These are phyloP conservation scores for Sitodiplosis mosellana DNA, from an alignment of 1,140 invertebrate species.

Conservation along the genomic window DNA sequence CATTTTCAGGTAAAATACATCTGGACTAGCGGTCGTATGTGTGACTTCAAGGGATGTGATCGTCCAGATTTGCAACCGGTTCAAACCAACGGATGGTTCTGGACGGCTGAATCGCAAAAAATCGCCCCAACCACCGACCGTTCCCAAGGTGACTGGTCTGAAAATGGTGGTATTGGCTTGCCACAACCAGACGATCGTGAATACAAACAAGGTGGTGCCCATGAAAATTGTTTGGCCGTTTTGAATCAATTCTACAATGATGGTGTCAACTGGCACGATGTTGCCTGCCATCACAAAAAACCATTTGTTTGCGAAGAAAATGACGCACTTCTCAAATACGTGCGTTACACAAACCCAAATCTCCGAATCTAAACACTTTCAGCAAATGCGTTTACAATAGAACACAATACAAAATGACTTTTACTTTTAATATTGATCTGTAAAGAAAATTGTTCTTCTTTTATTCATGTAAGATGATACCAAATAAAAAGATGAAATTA, in stretches of 20 bases:
- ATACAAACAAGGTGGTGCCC: constrained; percentile 52
- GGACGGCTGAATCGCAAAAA: constrained; percentile 65
- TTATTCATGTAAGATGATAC: no score
- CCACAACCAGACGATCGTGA: constrained; percentile 70
- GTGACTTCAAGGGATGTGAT: constrained; percentile 68
- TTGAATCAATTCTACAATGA: constrained; percentile 74
- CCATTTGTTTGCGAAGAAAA: constrained; percentile 70
- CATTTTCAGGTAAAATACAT: constrained; percentile 47
- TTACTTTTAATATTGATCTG: no score
- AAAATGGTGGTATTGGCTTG: constrained; percentile 53
- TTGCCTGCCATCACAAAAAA: constrained; percentile 68
- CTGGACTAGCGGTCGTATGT: constrained; percentile 70
- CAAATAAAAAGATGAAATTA: no score
- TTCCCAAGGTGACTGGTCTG: constrained; percentile 64
- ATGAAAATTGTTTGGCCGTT: constrained; percentile 60
- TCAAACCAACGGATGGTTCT: constrained; percentile 71
- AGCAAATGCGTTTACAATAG: no score
- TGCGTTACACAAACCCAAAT: constrained; percentile 55
- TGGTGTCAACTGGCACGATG: constrained; percentile 72
- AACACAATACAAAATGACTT: no score
- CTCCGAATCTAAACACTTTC: constrained; percentile 24
- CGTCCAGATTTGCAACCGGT: constrained; percentile 55
- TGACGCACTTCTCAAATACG: constrained; percentile 58
- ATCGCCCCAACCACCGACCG: constrained; percentile 55
- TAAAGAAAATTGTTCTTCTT: no score